These are phyloP conservation scores for Spea bombifrons DNA, from an alignment of 2,113 vertebrate genomes.

Conservation along the genomic window DNA sequence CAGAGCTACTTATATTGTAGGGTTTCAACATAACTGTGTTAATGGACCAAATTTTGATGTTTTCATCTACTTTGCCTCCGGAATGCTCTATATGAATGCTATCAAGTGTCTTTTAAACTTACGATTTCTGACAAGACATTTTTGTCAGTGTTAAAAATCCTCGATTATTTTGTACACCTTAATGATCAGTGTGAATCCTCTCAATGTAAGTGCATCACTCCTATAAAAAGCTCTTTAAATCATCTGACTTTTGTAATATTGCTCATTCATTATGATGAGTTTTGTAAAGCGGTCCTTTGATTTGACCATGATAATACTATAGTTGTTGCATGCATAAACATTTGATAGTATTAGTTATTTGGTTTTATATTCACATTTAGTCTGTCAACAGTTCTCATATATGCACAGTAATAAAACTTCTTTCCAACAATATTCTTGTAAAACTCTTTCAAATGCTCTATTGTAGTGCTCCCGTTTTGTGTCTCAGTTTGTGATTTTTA, in stretches of 20 bases:
- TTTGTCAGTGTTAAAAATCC: constrained; percentile 82
- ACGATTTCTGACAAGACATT: constrained; percentile 80
- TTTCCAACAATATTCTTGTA: constrained; percentile 79
- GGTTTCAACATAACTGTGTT: constrained; percentile 61
- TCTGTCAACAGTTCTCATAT: constrained; percentile 81
- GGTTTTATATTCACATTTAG: constrained; percentile 73
- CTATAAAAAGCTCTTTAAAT: constrained; percentile 74
- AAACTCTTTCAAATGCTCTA: constrained; percentile 83
- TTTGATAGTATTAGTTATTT: constrained; percentile 86
- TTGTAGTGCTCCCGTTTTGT: constrained; percentile 93
- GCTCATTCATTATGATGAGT: constrained; percentile 84
- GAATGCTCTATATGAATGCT: constrained; percentile 80
- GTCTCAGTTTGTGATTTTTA: constrained; percentile 91
- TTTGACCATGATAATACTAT: constrained; percentile 86
- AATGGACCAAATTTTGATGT: constrained; percentile 74
- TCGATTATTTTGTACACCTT: constrained; percentile 89
- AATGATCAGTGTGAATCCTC: constrained; percentile 90
- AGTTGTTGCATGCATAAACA: constrained; percentile 98
- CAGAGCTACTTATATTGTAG: constrained; percentile 15
- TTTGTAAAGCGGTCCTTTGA: constrained; percentile 77
- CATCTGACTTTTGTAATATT: constrained; percentile 82
- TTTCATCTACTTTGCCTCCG: constrained; percentile 74
- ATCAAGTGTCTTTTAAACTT: constrained; percentile 77
- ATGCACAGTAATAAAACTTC: constrained; percentile 86
- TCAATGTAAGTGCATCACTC: constrained; percentile 93